Base-by-base conservation (phyloP, 2,113 vertebrate species). In the Campylorhamphus procurvoides region DNA sequence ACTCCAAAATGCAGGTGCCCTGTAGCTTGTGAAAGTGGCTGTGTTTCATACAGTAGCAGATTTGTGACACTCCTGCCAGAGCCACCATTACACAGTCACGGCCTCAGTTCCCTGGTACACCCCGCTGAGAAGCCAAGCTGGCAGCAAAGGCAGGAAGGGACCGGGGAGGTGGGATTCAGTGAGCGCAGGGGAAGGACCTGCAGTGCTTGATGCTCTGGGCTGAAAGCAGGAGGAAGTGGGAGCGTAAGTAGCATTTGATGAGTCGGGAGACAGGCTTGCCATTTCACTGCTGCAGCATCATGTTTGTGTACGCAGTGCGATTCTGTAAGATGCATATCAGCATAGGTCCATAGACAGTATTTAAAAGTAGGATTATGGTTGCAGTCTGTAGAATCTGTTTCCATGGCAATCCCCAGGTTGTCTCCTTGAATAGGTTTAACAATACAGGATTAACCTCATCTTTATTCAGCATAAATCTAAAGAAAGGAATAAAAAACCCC, bases 341-440 rank as follows among this genome's bases (percentile, higher is more conserved):
- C 68, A 42, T 74, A 42, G 82, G n/a, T 73, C 84, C 25, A 7
- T 8, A 52, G 72, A 49, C 37, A 42, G 62, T 62, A 68, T 64
- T 92, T 84, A 87, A n/a, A 88, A 89, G 88, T 18, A 82, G 88
- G 81, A 89, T 92, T 96, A 64, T 0, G 53, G 49, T 63, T 93
- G 76, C 67, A 49, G 79, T 63, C 73, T 90, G 79, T 73, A 64
- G n/a, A 95, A 90, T 69, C 62, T 89, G 95, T 97, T 97, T 95
- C 97, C 92, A 96, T 96, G 91, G 93, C 85, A 95, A 97, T 95
- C n/a, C 35, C 46, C 80, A 96, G 92, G 95, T 96, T 95, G 85
- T 90, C 76, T 96, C 58, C 50, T 63, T 93, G 88, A 91, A 84
- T 87, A 87, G 79, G 31, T 93, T 94, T 89, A 94, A 93, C 91